Evolutionary conservation across 2,797 vertebrate genomes (phyloP), one percentile per base, ranked within the genome.

Genomic region (Nyctalus aviator): DNA sequence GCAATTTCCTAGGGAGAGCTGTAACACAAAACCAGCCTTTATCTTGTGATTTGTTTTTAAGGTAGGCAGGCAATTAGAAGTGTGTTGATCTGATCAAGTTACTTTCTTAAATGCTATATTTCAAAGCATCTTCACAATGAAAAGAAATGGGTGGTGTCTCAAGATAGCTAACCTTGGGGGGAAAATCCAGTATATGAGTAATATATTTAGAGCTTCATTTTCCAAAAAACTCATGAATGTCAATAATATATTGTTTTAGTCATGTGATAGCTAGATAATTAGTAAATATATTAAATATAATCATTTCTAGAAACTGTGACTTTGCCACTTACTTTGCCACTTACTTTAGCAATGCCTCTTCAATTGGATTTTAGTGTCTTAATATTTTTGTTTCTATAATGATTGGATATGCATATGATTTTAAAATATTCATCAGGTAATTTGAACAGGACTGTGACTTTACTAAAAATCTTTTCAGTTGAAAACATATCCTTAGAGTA

Each of bases 181-280:
- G 64, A 81, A 81, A 76, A 66, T 62, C 12, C 12, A 84, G n/a
- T 55, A 91, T 50, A 73, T 75, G 53, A 59, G 30, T 84, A 91
- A 71, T 23, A 71, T 82, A 78, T 88, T 90, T 90, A 88, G 64
- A 69, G 71, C 35, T 92, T 84, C 25, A 18, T 77, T 21, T 89
- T 64, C 48, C 48, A 93, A 18, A 91, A 93, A 90, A 53, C 30
- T 91, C 55, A 92, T 41, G 59, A 87, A 66, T 85, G 57, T 62
- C 25, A 10, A 90, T 93, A 59, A n/a, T 76, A 83, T 66, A 92
- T 75, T 93, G 72, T 75, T 95, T 95, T 85, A 96, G 21, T 88
- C 44, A 71, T 78, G 71, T 87, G 78, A 21, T 75, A 59, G 6
- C 37, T 95, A 48, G 44, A 44, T 75, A 96, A 94, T 84, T 95